A percentile compares a stretch with the other conserved stretches of the same genome.
phyloP scores from a whole-genome alignment of 2,113 vertebrate genomes.

The Xenotilapia leptura region DNA sequence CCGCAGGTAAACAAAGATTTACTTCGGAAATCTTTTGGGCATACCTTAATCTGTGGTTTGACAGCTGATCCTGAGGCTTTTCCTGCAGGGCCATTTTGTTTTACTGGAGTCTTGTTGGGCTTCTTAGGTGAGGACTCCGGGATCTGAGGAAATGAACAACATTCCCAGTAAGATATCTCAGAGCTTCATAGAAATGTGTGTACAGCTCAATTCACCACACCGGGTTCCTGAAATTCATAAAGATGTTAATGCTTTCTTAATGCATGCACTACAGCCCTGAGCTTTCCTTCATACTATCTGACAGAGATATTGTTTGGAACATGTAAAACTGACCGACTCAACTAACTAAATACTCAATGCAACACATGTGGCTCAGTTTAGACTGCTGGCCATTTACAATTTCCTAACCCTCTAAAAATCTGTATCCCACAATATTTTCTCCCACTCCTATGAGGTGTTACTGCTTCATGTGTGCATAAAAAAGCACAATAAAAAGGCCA shows the following conservation, averaged over 20 bases:
- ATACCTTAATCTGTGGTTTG: conserved; percentile 64
- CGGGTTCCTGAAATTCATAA: neutral
- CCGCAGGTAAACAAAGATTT: neutral
- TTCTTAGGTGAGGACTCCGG: conserved; percentile 46
- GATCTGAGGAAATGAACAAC: conserved; percentile 35
- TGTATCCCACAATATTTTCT: neutral
- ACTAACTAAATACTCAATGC: neutral
- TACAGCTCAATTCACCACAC: neutral
- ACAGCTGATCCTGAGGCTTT: conserved; percentile 50
- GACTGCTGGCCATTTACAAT: neutral
- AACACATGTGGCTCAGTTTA: neutral
- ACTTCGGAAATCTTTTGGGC: neutral
- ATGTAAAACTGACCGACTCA: neutral
- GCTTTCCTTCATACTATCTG: neutral
- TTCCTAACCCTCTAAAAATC: neutral
- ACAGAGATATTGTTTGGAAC: neutral
- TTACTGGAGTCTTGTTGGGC: conserved; percentile 55
- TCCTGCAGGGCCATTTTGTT: conserved; percentile 64
- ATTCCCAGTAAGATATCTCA: neutral
- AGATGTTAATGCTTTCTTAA: neutral
- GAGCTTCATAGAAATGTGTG: neutral
- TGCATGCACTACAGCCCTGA: neutral
- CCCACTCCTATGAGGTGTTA: neutral
- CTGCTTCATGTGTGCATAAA: neutral
- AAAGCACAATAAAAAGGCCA: neutral